Evolutionary conservation across 2,888 invertebrate genomes (phyloP).

Genomic region (Helicoverpa assulta): DNA sequence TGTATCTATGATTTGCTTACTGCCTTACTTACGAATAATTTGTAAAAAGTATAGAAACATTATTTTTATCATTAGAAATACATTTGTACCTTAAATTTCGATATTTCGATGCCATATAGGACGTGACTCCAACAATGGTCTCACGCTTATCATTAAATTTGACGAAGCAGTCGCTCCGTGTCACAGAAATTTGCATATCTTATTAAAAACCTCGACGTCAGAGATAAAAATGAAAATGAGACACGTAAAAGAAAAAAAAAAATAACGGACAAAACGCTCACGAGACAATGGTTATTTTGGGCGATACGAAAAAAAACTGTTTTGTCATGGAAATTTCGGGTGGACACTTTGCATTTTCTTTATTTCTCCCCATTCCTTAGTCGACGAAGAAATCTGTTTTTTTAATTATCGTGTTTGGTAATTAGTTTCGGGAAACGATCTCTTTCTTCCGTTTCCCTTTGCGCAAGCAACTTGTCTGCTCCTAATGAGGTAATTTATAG

Average conservation of each 20-base stretch:
- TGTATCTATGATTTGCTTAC: neutral
- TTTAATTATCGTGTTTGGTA: constrained; percentile 90
- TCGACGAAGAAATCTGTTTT: constrained; percentile 86
- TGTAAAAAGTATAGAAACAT: constrained; percentile 21
- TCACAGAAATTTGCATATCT: constrained; percentile 87
- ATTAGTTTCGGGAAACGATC: constrained; percentile 89
- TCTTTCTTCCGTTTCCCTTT: constrained; percentile 82
- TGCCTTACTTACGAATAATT: neutral
- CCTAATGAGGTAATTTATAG: constrained; percentile 88
- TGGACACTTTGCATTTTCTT: constrained; percentile 89
- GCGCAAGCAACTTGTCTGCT: constrained; percentile 84
- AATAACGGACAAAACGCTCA: constrained; percentile 82
- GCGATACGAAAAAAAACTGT: constrained; percentile 84
- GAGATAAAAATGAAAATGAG: constrained; percentile 89
- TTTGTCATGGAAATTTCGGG: constrained; percentile 89
- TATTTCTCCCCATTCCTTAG: constrained; percentile 82
- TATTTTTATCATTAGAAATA: constrained; percentile 29
- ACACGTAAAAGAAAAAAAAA: constrained; percentile 84
- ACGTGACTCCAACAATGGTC: constrained; percentile 61
- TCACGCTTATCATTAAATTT: constrained; percentile 74
- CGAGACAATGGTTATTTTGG: constrained; percentile 89
- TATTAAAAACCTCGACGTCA: constrained; percentile 87
- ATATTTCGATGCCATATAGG: constrained; percentile 57
- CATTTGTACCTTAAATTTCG: constrained; percentile 43
- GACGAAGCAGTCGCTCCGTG: constrained; percentile 72